Conservation (phyloP, 2,888 invertebrate genomes). For the Phania funesta region DNA sequence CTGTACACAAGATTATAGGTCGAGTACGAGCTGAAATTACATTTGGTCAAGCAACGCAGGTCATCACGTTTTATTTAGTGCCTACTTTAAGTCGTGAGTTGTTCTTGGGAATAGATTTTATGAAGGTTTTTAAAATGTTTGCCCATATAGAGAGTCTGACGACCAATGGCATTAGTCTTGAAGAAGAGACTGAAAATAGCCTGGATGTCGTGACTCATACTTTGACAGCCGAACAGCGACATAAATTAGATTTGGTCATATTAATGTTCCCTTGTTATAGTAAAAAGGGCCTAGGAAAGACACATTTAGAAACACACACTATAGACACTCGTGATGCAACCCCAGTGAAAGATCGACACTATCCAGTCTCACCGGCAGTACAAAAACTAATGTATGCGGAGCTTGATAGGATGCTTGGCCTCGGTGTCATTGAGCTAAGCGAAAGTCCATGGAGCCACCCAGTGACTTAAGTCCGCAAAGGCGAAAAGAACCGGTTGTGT, state of each 20-base stretch:
- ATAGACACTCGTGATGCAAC: background rate
- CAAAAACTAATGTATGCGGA: background rate
- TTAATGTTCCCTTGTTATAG: background rate
- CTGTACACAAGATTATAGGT: background rate
- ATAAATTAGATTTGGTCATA: background rate
- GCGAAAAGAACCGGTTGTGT: slow-evolving; percentile 38
- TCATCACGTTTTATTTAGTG: slow-evolving; percentile 21
- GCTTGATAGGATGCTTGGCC: slow-evolving; percentile 28
- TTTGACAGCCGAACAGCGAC: background rate
- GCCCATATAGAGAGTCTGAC: slow-evolving; percentile 1
- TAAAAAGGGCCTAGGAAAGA: background rate
- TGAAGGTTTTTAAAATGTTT: slow-evolving; percentile 7
- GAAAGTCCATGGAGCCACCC: slow-evolving; percentile 33
- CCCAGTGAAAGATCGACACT: background rate
- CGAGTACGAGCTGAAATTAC: background rate
- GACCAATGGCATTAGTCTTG: background rate
- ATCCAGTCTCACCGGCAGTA: background rate
- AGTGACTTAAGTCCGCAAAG: slow-evolving; percentile 31
- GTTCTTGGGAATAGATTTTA: slow-evolving; percentile 13
- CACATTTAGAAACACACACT: background rate
- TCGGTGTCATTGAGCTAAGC: slow-evolving; percentile 32
- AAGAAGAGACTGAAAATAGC: background rate
- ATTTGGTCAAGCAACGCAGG: background rate
- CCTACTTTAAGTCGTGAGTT: slow-evolving; percentile 5
- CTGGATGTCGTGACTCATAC: background rate